Evolutionary conservation across 1,140 invertebrate genomes (phyloP), one percentile per base, ranked within the genome.

Genomic region (Holotrichia oblita): DNA sequence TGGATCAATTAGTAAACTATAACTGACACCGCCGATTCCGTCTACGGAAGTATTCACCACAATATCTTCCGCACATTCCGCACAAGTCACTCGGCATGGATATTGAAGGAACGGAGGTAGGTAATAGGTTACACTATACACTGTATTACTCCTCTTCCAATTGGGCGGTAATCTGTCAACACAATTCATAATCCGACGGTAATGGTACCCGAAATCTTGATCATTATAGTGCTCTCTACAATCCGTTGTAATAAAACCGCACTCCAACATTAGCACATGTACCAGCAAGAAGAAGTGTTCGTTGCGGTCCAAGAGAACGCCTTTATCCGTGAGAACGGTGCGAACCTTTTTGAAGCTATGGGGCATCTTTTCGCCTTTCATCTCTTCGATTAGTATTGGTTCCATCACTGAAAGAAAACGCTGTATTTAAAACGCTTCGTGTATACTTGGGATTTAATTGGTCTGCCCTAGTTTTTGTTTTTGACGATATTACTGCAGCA

Each of bases 221-320:
- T 80, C 55, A 24, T 79, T 61, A 20, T 44, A 42, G 3, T 75
- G 76, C n/a, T 76, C 77, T 14, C 61, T 40, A 73, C 73, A 82
- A 22, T 81, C 76, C 40, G 24, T 40, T 48, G 85, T 82, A 27
- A 85, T 79, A 79, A 85, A 86, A 10, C 86, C 85, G 78, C 27
- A 76, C 81, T 87, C 85, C 17, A 85, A 24, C 84, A 85, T 86
- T 20, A 87, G 72, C 59, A 86, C 80, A 72, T 84, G 84, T 40
- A 85, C 77, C 14, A 86, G 80, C 9, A 82, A 80, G 0, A 83
- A 82, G n/a, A 86, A 73, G 40, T 85, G 78, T 55, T 86, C 84
- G 59, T 77, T 79, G 81, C 64, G 80, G 55, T 81, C 79, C 12
- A 81, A 48, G 2, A 72, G 10, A 4, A 78, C 22, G 24, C 59